Conservation (phyloP, 2,797 vertebrate species). For the Myiothlypis chrysogaster region DNA sequence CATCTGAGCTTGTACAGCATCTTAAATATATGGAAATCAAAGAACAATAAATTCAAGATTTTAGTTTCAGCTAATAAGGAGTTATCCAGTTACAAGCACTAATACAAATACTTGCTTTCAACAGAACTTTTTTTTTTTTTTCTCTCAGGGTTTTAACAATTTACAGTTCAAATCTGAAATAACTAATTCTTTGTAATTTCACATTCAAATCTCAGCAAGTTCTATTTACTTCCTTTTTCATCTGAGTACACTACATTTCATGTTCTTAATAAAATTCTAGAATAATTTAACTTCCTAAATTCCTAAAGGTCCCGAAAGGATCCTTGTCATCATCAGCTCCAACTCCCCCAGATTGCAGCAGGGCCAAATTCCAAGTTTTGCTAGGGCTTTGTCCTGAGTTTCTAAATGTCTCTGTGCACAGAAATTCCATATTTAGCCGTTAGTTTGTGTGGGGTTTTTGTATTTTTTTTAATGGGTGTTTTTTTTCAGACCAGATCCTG, state of each 20-base stretch:
- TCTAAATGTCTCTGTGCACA: neutral
- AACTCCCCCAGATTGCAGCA: accelerated
- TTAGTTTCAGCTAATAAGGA: neutral
- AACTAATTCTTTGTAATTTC: neutral
- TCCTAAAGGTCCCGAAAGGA: neutral
- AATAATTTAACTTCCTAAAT: neutral
- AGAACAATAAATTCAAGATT: neutral
- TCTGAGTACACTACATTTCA: neutral
- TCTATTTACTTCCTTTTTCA: neutral
- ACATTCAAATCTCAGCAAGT: neutral
- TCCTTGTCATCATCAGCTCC: neutral
- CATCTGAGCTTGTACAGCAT: neutral
- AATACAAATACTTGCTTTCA: neutral
- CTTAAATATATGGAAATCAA: neutral
- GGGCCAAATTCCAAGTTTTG: neutral
- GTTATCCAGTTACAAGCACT: neutral
- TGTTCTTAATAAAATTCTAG: neutral
- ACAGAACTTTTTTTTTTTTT: neutral
- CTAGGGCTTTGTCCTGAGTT: neutral
- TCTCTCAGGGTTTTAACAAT: neutral
- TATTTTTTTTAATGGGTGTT: no score
- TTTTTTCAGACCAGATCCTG: neutral
- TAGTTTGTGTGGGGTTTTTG: neutral
- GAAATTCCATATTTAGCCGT: neutral
- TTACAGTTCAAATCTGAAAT: neutral